phyloP scores from a whole-genome alignment of 1,140 invertebrate species.

The Drosophila yakuba region DNA sequence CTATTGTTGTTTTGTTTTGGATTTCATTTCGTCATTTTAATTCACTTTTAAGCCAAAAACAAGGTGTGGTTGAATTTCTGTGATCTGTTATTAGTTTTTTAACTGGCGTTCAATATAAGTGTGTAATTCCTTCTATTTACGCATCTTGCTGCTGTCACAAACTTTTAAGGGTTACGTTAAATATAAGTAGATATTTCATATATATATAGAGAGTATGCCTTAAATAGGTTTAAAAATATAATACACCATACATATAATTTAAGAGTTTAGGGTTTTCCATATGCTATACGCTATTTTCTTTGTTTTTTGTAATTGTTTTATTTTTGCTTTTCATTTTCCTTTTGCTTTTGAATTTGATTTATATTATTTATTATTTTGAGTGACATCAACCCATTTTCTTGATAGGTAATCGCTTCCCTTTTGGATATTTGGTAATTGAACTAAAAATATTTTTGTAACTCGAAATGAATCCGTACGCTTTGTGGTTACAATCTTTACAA shows the following conservation, averaged over 20 bases:
- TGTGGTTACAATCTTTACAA: conserved; percentile 10
- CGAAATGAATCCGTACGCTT: conserved; percentile 28
- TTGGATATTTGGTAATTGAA: conserved; percentile 69
- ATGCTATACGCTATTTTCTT: conserved; percentile 63
- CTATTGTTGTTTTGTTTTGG: conserved; percentile 69
- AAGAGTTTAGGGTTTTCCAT: conserved; percentile 71
- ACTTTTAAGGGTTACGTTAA: conserved; percentile 59
- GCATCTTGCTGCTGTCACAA: conserved; percentile 50
- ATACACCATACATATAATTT: conserved; percentile 83
- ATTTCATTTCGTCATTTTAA: conserved; percentile 7
- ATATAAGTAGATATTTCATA: conserved; percentile 73
- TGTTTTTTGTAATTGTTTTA: conserved; percentile 27
- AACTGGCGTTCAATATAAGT: conserved; percentile 46
- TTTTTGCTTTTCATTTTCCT: conserved; percentile 28
- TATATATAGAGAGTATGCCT: conserved; percentile 74
- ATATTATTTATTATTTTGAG: conserved; percentile 6
- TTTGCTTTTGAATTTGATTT: conserved; percentile 30
- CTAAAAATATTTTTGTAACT: conserved; percentile 42
- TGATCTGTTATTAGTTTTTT: conserved; percentile 47
- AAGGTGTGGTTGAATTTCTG: conserved; percentile 23
- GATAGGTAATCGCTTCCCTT: conserved; percentile 32
- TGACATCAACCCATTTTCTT: conserved; percentile 21
- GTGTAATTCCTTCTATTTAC: conserved; percentile 42
- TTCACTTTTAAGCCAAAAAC: conserved; percentile 43
- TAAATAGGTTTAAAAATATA: conserved; percentile 83